Conservation (phyloP, 1,140 invertebrate genomes). For the Drosophila insularis region DNA sequence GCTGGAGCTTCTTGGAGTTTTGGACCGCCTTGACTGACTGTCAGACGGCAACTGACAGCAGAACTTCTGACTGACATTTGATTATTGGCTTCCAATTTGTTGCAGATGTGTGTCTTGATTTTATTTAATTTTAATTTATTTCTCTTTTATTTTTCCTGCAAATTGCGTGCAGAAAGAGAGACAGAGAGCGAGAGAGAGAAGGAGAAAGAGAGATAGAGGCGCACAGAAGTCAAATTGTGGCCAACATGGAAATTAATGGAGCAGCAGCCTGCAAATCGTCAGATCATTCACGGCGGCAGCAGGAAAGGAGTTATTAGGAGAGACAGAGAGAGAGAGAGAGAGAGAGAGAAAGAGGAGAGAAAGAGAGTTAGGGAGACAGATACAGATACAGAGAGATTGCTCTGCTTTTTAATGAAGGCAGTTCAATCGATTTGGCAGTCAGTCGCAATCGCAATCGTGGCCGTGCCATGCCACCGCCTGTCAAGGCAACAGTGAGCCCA, state of each 20-base stretch:
- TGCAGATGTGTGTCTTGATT: slow-evolving; percentile 52
- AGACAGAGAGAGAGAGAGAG: slow-evolving; percentile 34
- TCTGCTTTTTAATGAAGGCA: slow-evolving; percentile 68
- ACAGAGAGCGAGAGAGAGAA: background rate
- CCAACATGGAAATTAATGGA: slow-evolving; percentile 77
- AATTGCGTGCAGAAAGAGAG: slow-evolving; percentile 57
- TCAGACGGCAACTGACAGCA: slow-evolving; percentile 36
- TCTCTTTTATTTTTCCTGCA: slow-evolving; percentile 39
- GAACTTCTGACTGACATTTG: slow-evolving; percentile 78
- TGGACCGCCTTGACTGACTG: slow-evolving; percentile 42
- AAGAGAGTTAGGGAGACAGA: background rate
- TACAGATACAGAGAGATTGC: slow-evolving; percentile 6
- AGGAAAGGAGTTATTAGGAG: slow-evolving; percentile 77
- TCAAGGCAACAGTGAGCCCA: background rate
- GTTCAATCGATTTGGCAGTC: slow-evolving; percentile 74
- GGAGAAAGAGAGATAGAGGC: slow-evolving; percentile 15
- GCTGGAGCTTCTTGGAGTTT: slow-evolving; percentile 12
- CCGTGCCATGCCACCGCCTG: slow-evolving; percentile 25
- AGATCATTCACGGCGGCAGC: slow-evolving; percentile 56
- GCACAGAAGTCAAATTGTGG: slow-evolving; percentile 80
- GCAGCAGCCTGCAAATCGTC: slow-evolving; percentile 56
- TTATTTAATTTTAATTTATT: slow-evolving; percentile 17
- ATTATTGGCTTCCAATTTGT: slow-evolving; percentile 82
- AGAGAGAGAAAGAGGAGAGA: slow-evolving; percentile 30
- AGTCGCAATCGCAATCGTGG: slow-evolving; percentile 48